Percentiles rank a stretch among this genome's conserved stretches.
phyloP scores from a whole-genome alignment of 2,888 invertebrate genomes.

The Pelosia muscerda region DNA sequence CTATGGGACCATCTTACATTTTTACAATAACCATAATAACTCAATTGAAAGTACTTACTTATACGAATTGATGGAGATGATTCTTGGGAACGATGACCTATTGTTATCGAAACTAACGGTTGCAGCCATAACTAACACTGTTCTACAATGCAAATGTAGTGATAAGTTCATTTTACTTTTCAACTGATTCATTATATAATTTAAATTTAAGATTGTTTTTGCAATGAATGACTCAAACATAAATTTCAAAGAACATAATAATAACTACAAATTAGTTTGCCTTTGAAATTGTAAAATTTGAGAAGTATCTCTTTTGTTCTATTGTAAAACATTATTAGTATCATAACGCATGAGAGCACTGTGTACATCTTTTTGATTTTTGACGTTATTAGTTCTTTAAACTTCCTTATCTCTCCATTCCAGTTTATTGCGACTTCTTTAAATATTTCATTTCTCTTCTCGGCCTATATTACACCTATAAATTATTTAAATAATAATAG shows the following conservation, averaged over 20 bases:
- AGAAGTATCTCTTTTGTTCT: background rate
- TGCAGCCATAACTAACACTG: background rate
- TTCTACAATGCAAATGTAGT: background rate
- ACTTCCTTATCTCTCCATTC: too few species aligned
- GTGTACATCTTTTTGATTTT: background rate
- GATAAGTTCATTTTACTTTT: background rate
- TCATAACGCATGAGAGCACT: background rate
- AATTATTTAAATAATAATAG: too few species aligned
- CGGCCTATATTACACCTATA: too few species aligned
- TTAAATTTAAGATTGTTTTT: background rate
- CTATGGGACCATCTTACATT: background rate
- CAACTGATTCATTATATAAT: background rate
- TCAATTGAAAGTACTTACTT: background rate
- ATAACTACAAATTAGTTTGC: too few species aligned
- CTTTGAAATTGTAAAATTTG: background rate
- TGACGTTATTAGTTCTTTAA: too few species aligned
- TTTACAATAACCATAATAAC: too few species aligned
- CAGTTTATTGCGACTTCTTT: too few species aligned
- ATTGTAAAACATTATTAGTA: background rate
- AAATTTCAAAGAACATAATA: background rate
- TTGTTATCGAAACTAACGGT: background rate
- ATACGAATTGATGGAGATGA: background rate
- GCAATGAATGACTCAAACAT: background rate
- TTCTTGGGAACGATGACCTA: background rate
- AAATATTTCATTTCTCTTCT: too few species aligned